Evolutionary conservation across 2,113 vertebrate genomes (phyloP).

Genomic region (Platanista minor): DNA sequence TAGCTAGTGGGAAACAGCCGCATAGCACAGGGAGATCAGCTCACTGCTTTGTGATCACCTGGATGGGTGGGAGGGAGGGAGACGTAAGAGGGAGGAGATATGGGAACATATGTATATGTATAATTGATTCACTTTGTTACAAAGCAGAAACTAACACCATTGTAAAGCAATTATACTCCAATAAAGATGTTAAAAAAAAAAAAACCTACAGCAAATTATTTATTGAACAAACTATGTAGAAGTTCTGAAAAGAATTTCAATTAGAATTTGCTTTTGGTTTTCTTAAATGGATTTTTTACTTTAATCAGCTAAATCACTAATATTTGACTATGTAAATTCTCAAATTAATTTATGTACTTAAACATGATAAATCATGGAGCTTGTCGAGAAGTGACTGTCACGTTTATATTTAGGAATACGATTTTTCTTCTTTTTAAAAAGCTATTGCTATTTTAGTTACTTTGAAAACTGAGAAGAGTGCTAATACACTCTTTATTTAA

Average conservation of each 20-base stretch:
- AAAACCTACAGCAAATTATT: conserved; percentile 48
- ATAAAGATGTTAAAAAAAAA: too few species aligned
- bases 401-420: conserved; percentile 43
- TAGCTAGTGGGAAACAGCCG: too few species aligned
- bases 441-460: conserved; percentile 39
- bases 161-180: too few species aligned
- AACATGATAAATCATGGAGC: neutral
- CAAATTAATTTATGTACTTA: neutral
- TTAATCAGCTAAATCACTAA: neutral
- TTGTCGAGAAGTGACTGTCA: neutral
- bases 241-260: conserved; percentile 26
- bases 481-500: conserved; percentile 30
- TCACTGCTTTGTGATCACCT: too few species aligned
- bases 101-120: too few species aligned
- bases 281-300: neutral
- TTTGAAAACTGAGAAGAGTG: conserved; percentile 41
- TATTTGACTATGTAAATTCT: neutral
- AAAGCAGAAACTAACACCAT: too few species aligned
- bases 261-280: conserved; percentile 11
- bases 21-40: too few species aligned
- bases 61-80: too few species aligned
- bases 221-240: conserved; percentile 40
- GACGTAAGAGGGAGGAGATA: too few species aligned
- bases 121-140: too few species aligned
- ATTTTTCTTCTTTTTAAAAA: conserved; percentile 40